A percentile compares a stretch with the other conserved stretches of the same genome.
These are phyloP conservation scores for Phaedon cochleariae DNA, from an alignment of 2,888 invertebrate species.

Conservation along the genomic window DNA sequence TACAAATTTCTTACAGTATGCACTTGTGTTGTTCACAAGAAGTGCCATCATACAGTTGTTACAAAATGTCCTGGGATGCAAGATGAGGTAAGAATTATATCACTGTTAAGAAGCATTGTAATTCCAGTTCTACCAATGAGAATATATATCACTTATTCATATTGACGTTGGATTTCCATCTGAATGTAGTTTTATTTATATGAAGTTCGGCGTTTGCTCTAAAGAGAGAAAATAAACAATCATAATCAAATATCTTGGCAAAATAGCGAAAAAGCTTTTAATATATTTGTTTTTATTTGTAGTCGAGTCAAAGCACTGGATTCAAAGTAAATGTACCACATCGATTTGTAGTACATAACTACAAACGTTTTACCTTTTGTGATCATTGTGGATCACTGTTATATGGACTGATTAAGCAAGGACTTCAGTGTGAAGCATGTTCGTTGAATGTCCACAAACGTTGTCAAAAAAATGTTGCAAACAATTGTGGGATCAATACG, in stretches of 20 bases:
- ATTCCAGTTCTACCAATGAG: neutral
- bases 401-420: conserved; percentile 95
- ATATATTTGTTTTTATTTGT: conserved; percentile 14
- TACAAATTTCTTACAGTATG: conserved; percentile 74
- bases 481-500: conserved; percentile 98
- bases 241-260: no score
- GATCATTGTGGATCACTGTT: conserved; percentile 99
- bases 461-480: conserved; percentile 98
- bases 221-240: no score
- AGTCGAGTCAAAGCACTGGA: conserved; percentile 69
- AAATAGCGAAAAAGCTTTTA: no score
- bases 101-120: no score
- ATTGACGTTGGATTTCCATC: no score
- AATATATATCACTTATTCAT: neutral
- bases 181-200: no score
- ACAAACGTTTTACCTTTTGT: conserved; percentile 98
- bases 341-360: conserved; percentile 94
- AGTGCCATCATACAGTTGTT: conserved; percentile 96
- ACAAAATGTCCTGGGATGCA: conserved; percentile 99
- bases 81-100: conserved; percentile 73
- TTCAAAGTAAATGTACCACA: conserved; percentile 99
- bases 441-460: conserved; percentile 98
- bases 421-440: conserved; percentile 95
- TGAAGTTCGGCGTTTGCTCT: no score
- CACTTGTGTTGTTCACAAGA: conserved; percentile 98